phyloP scores from a whole-genome alignment of 1,140 invertebrate species.

The Dendroctonus valens region DNA sequence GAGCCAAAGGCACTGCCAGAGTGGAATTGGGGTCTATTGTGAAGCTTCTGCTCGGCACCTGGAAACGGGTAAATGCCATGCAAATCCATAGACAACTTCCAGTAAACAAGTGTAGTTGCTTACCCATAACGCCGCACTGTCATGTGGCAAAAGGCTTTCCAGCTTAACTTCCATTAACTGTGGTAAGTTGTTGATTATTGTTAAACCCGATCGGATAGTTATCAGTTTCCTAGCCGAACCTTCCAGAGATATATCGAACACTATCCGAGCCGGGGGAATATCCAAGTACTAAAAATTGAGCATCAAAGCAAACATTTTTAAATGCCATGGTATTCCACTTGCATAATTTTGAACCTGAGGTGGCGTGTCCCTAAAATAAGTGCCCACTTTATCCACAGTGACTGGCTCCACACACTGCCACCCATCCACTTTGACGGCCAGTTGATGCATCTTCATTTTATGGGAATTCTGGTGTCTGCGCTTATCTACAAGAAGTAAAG shows the following conservation, averaged over 20 bases:
- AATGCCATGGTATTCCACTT: neutral
- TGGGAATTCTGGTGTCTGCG: constrained; percentile 77
- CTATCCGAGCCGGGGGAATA: constrained; percentile 62
- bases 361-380: constrained; percentile 83
- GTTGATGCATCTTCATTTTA: constrained; percentile 77
- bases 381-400: constrained; percentile 91
- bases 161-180: constrained; percentile 71
- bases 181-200: constrained; percentile 74
- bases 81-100: too few relatives aligned
- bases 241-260: constrained; percentile 86
- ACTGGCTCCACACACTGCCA: constrained; percentile 86
- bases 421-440: constrained; percentile 84
- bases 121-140: constrained; percentile 35
- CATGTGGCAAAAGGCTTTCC: constrained; percentile 53
- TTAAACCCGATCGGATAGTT: constrained; percentile 89
- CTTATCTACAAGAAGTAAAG: constrained; percentile 55
- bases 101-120: neutral
- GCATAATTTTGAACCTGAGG: constrained; percentile 49
- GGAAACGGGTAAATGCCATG: constrained; percentile 17
- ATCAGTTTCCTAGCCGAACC: constrained; percentile 92
- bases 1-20: constrained; percentile 65
- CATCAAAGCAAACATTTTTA: constrained; percentile 3
- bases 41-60: constrained; percentile 40
- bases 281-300: constrained; percentile 33
- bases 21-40: constrained; percentile 46